phyloP scores from a whole-genome alignment of 2,113 vertebrate genomes.

The Oriolus oriolus region DNA sequence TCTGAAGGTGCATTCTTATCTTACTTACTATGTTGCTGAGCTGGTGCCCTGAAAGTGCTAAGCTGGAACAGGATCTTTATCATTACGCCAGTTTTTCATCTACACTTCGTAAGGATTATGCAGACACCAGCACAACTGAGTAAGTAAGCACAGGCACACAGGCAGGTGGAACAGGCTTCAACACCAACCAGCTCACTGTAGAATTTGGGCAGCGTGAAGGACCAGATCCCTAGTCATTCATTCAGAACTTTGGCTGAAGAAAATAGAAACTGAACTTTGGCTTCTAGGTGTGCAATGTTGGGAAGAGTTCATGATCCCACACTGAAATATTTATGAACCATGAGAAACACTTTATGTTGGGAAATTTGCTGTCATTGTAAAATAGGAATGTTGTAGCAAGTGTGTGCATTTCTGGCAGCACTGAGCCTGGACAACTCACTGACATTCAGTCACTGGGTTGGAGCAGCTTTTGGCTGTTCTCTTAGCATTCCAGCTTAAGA shows the following conservation, averaged over 20 bases:
- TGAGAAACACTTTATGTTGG: neutral
- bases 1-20: neutral
- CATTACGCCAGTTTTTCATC: neutral
- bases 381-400: neutral
- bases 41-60: neutral
- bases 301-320: neutral
- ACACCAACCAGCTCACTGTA: rapidly evolving
- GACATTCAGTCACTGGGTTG: neutral
- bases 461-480: neutral
- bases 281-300: neutral
- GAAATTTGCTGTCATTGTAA: neutral
- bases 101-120: neutral
- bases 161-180: neutral
- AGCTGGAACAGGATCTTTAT: neutral
- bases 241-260: neutral
- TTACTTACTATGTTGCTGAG: neutral
- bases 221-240: neutral
- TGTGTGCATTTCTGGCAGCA: neutral
- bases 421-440: neutral
- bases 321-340: neutral
- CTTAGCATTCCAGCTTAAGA: neutral
- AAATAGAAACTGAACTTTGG: neutral
- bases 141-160: neutral
- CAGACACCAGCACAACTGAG: neutral
- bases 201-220: neutral